phyloP scores from a whole-genome alignment of 30 jellyfish, hydroid and myxozoan species.

The Rhopilema esculentum region DNA sequence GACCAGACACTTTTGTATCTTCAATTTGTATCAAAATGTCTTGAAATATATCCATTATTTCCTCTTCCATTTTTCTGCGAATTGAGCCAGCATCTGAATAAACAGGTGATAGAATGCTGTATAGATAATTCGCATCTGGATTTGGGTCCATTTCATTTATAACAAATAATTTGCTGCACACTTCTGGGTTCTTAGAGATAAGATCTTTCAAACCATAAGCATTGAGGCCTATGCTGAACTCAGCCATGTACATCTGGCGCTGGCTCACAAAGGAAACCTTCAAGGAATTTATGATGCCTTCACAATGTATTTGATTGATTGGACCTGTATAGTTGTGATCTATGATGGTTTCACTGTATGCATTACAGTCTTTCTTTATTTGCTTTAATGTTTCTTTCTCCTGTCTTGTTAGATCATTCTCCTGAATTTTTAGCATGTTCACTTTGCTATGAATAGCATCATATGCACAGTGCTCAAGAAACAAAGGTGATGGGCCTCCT shows the following conservation, averaged over 20 bases:
- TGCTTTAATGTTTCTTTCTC: too few relatives aligned
- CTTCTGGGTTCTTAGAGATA: conserved; percentile 43
- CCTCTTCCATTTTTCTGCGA: conserved; percentile 36
- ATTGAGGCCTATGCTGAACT: conserved; percentile 37
- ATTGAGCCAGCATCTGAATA: conserved; percentile 39
- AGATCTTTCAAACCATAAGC: conserved; percentile 45
- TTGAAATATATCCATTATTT: conserved; percentile 36
- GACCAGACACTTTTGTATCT: conserved; percentile 3
- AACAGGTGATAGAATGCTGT: conserved; percentile 15
- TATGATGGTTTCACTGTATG: conserved; percentile 53
- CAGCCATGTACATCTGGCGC: conserved; percentile 45
- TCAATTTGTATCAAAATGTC: conserved; percentile 36
- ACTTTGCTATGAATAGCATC: too few relatives aligned
- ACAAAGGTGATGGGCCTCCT: too few relatives aligned
- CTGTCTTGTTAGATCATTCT: too few relatives aligned
- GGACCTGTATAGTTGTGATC: conserved; percentile 58
- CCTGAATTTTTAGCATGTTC: too few relatives aligned
- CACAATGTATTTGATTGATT: conserved; percentile 35
- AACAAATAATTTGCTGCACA: conserved; percentile 50
- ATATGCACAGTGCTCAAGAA: too few relatives aligned
- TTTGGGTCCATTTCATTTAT: conserved; percentile 25
- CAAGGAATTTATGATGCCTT: conserved; percentile 28
- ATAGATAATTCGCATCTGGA: conserved; percentile 21
- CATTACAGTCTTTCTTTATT: too few relatives aligned
- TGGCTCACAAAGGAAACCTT: conserved; percentile 42